A percentile compares a stretch with the other conserved stretches of the same genome.
phyloP scores from a whole-genome alignment of 2,888 invertebrate genomes.

The Hirtodrosophila cameraria region DNA sequence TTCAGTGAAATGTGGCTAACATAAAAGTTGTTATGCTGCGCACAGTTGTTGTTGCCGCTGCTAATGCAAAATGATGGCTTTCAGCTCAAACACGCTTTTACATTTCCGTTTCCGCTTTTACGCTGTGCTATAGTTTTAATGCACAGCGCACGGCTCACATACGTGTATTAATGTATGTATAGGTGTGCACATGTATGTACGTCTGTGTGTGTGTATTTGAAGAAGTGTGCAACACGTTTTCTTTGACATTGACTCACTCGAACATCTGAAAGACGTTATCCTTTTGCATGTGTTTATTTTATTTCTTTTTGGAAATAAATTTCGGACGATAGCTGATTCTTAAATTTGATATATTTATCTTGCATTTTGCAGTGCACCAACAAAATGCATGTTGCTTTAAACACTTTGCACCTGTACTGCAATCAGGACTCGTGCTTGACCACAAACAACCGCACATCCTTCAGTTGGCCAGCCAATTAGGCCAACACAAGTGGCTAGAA shows the following conservation, averaged over 20 bases:
- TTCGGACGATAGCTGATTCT: too few species aligned
- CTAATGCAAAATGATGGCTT: conserved; percentile 73
- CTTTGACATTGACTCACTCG: conserved; percentile 59
- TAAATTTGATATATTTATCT: too few species aligned
- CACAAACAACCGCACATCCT: conserved; percentile 17
- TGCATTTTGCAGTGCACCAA: too few species aligned
- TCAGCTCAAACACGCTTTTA: conserved; percentile 67
- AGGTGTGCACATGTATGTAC: conserved; percentile 10
- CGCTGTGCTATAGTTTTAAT: conserved; percentile 57
- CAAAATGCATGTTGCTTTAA: conserved; percentile 3
- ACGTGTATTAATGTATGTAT: conserved; percentile 9
- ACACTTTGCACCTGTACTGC: conserved; percentile 20
- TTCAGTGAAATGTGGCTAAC: conserved; percentile 57
- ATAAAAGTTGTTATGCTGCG: conserved; percentile 46
- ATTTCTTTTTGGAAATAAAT: too few species aligned
- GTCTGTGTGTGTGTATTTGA: conserved; percentile 35
- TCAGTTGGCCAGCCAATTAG: conserved; percentile 66
- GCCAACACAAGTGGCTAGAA: conserved; percentile 59
- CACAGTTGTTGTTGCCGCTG: conserved; percentile 29
- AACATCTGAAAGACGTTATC: conserved; percentile 41
- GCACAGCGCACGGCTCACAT: conserved; percentile 40
- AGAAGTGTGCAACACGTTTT: conserved; percentile 49
- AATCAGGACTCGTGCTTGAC: conserved; percentile 8
- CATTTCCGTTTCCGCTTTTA: conserved; percentile 76
- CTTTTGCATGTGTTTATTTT: conserved; percentile 16